Evolutionary conservation across 2,888 invertebrate species (phyloP), one percentile per base, ranked within the genome.

Genomic region (Yponomeuta cagnagella): DNA sequence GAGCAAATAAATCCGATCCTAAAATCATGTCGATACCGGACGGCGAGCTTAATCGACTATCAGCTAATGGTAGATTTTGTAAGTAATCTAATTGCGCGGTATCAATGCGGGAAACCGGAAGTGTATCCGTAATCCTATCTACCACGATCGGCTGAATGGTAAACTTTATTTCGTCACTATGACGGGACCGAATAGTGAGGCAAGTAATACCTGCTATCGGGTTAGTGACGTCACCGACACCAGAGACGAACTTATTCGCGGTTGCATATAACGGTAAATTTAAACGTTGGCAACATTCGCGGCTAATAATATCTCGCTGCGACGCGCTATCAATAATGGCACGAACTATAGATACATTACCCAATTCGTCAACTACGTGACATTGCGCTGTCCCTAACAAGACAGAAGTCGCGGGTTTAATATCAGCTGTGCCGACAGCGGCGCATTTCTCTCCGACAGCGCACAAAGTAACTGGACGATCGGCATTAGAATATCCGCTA

Each of bases 241-340:
- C 68, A 10, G 43, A n/a, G 4, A 68, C 68, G 15, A 68, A 10
- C 48, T 33, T 43, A 43, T 12, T 33, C 37, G 43, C 4, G 15
- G 12, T 12, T 15, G 33, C 15, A 10, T 68, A n/a, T 43, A 43
- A 43, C n/a, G n/a, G 15, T 23, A 68, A 48, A 23, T 23, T 15
- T 15, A 68, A 43, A n/a, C 15, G 33, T 10, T 3, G 33, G 48
- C 68, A 68, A 48, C 68, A 68, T 48, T 48, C 33, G 68, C 43
- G 33, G 43, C 43, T 43, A 48, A 68, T 37, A 37, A 37, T 37
- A 68, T 68, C 43, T 15, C 48, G 33, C 48, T 68, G 68, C 12
- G 68, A 68, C 43, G 43, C 68, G n/a, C n/a, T n/a, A 48, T 68
- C 68, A 15, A 68, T 48, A 12, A 68, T 15, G n/a, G 48, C 68